Percentiles rank a stretch among this genome's conserved stretches.
These are phyloP conservation scores for Plusia festucae DNA, from an alignment of 2,888 invertebrate genomes.

Conservation along the genomic window DNA sequence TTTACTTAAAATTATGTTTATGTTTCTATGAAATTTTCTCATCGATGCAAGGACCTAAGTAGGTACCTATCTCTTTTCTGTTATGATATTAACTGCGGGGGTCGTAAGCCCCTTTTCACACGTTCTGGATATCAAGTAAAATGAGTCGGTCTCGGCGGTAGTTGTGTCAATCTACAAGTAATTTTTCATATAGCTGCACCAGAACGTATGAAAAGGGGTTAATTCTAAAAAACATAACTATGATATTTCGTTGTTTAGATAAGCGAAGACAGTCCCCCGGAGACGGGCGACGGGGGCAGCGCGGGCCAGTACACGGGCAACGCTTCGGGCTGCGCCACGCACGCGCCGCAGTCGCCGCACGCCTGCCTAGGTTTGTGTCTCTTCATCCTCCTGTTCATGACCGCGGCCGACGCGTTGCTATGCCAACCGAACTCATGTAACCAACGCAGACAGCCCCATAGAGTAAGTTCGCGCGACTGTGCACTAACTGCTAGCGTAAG, in stretches of 20 bases:
- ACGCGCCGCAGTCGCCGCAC: conserved; percentile 76
- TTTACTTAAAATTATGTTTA: conserved; percentile 4
- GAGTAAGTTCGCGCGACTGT: conserved; percentile 76
- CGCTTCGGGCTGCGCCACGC: conserved; percentile 76
- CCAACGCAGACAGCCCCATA: conserved; percentile 72
- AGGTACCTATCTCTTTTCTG: neutral
- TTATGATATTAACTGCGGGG: neutral
- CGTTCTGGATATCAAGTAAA: neutral
- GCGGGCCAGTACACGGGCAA: conserved; percentile 68
- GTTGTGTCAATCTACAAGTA: no score
- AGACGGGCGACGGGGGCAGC: conserved; percentile 61
- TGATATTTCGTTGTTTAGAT: conserved; percentile 70
- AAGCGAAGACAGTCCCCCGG: conserved; percentile 79
- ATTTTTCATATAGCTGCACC: no score
- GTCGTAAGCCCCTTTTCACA: neutral
- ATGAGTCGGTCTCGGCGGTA: no score
- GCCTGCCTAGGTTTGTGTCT: conserved; percentile 88
- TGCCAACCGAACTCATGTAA: conserved; percentile 24
- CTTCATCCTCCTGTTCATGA: conserved; percentile 79
- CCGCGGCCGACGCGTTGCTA: conserved; percentile 71
- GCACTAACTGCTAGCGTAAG: conserved; percentile 84
- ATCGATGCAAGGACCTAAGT: neutral
- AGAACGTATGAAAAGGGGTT: neutral
- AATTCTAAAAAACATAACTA: conserved; percentile 8
- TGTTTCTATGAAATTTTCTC: conserved; percentile 5